Evolutionary conservation across 2,888 invertebrate genomes (phyloP), one percentile per base, ranked within the genome.

Genomic region (Neria commutata): DNA sequence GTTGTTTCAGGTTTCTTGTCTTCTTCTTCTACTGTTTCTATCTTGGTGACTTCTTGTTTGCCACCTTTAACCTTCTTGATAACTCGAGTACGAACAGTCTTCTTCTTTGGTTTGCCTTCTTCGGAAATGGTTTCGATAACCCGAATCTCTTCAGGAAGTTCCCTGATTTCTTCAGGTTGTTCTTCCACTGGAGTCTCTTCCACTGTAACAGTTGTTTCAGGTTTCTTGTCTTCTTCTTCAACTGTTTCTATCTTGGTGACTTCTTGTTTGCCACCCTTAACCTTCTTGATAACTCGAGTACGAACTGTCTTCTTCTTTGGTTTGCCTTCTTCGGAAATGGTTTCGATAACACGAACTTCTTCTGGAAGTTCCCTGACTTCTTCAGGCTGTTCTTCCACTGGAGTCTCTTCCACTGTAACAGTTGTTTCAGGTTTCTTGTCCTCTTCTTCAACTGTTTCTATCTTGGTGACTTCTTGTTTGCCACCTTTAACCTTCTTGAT

Each of bases 181-280:
- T 62, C 60, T 2, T 62, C 60, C 0, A 55, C 16, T 0, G 62
- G 62, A 19, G 47, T n/a, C 21, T 65, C 65, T 24, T 65, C 60
- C 0, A 65, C 65, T 0, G 65, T 65, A 1, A 65, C 65, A 1
- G 62, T 66, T 0, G 65, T 65, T 24, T 65, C 65, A 0, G 65
- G 58, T 21, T 34, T 40, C 8, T 65, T 63, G 26, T 59, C 65
- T 29, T 65, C 65, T 16, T 66, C 65, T 16, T 66, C 65, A 25
- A 66, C 56, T 11, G 65, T 66, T 57, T 66, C 65, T 16, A 66
- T 66, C 51, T 63, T 66, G n/a, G 65, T 66, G 17, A 66, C 59
- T 40, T 65, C 65, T 53, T 65, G 65, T n/a, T 62, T 65, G 45
- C 57, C 62, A 14, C 65, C 65, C 60, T 65, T 66, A 16, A 61